phyloP scores from a whole-genome alignment of 2,113 vertebrate species.

The Regulus satrapa region DNA sequence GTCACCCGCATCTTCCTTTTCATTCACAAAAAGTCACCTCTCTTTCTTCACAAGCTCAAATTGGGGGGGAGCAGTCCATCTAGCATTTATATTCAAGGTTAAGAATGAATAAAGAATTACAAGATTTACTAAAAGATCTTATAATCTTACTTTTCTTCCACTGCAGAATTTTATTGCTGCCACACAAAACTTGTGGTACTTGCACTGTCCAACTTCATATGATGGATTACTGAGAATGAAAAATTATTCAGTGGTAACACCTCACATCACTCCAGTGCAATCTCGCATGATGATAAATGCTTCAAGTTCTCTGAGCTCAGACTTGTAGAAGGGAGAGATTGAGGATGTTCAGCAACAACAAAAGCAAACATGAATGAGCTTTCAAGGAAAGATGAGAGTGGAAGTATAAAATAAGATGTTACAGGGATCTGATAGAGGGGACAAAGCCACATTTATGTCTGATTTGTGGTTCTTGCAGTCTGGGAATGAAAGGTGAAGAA shows the following conservation, averaged over 20 bases:
- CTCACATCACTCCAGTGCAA: not conserved
- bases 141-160: not conserved
- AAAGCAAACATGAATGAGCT: not conserved
- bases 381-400: not conserved
- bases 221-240: conserved; percentile 29
- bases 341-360: not conserved
- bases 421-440: not conserved
- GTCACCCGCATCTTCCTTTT: not conserved
- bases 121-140: not conserved
- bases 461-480: not conserved
- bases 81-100: not conserved
- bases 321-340: not conserved
- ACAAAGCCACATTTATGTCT: not conserved
- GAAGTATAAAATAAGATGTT: not conserved
- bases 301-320: not conserved
- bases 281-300: conserved; percentile 31
- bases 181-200: not conserved
- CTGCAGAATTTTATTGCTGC: not conserved
- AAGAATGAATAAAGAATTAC: not conserved
- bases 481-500: not conserved
- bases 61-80: not conserved
- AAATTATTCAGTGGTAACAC: conserved; percentile 51
- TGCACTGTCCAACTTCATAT: not conserved
- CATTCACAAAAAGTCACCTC: not conserved
- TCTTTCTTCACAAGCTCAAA: not conserved